Base-by-base conservation (phyloP, 2,888 invertebrate species). In the Teinopalpus imperialis region DNA sequence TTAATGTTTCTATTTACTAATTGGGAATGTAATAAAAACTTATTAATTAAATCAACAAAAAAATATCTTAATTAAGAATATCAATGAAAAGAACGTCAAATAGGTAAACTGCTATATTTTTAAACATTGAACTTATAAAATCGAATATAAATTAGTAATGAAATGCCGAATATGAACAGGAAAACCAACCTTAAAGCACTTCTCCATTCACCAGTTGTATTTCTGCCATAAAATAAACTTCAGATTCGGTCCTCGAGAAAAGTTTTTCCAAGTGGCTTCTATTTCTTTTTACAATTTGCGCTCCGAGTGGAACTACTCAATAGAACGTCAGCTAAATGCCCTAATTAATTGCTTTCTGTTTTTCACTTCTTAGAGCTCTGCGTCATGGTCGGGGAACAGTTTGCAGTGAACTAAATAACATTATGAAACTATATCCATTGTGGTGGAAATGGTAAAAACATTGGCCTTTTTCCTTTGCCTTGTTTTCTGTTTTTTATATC, bases 331-430 rank as follows among this genome's bases (percentile, higher is more conserved):
- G 43, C 23, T 43, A 43, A 43, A 43, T 36, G 30, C 16, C 24
- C 23, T 43, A 43, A 43, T 36, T 43, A 43, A 43, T 43, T 43
- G 36, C 30, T 29, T 36, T 36, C 23, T 18, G 29, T 42, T 42
- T 43, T 43, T 43, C 35, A 35, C 21, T 36, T 26, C 7, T 21
- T 7, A 21, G 16, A 26, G 10, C 24, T 34, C 13, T 13, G 2
- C 21, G 16, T 7, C 20, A 14, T 12, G 12, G 32, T 12, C 20
- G 9, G 3, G 23, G 30, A 9, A n/a, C n/a, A 32, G 16, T 27
- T 16, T 31, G 31, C n/a, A 32, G 41, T 4, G 31, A 31, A 23
- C 18, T 18, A 9, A 18, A 16, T 8, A 16, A 24, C 21, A 24
- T 36, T 36, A n/a, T 2, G 26, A 8, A 8, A 5, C 24, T 24